Evolutionary conservation across 2,113 vertebrate species (phyloP).

Genomic region (Asarcornis scutulata): DNA sequence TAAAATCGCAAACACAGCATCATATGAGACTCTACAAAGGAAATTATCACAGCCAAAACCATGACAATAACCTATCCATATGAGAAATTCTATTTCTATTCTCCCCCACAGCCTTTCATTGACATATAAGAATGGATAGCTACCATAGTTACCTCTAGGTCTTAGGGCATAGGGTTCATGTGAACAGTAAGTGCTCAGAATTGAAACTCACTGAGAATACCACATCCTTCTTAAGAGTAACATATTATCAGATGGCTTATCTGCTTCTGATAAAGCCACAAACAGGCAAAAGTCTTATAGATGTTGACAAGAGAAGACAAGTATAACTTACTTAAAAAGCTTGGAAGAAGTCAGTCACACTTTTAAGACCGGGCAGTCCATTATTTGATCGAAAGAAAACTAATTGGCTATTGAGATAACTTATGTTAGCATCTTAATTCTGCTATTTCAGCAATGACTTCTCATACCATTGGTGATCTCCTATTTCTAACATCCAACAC

Average conservation of each 20-base stretch:
- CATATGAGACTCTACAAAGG: no score
- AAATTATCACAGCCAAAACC: no score
- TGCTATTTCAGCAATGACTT: neutral
- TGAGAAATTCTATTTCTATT: neutral
- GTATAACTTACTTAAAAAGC: neutral
- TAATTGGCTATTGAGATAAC: neutral
- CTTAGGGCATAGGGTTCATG: neutral
- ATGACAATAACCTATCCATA: no score
- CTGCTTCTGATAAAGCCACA: neutral
- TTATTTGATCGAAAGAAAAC: neutral
- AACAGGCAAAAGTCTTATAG: neutral
- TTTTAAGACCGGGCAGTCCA: neutral
- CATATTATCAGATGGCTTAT: neutral
- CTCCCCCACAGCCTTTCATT: neutral
- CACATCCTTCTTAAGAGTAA: neutral
- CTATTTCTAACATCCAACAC: neutral
- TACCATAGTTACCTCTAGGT: neutral
- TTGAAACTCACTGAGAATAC: neutral
- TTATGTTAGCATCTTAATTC: neutral
- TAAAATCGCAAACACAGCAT: no score
- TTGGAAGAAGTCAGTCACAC: neutral
- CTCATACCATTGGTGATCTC: neutral
- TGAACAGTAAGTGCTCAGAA: neutral
- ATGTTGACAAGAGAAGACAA: neutral
- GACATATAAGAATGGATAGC: neutral